phyloP scores from a whole-genome alignment of 2,888 invertebrate genomes.

The Dasypogon diadema region DNA sequence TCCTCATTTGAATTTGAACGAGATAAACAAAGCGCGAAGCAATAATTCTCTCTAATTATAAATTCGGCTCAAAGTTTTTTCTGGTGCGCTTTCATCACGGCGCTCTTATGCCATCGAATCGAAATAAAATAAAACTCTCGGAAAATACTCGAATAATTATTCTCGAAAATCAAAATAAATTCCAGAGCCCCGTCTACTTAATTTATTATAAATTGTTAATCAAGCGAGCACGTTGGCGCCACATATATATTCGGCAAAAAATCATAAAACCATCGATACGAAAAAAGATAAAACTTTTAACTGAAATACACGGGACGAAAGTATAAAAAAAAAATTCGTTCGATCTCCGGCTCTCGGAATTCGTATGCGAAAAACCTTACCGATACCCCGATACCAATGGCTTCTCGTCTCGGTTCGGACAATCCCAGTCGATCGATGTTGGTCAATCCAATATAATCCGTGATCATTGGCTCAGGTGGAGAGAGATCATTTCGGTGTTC shows the following conservation, averaged over 20 bases:
- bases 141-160: conserved; percentile 10
- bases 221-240: conserved; percentile 52
- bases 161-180: conserved; percentile 14
- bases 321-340: neutral
- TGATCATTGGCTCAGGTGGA: neutral
- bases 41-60: conserved; percentile 13
- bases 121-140: conserved; percentile 31
- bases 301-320: conserved; percentile 32
- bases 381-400: no score
- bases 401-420: conserved; percentile 24
- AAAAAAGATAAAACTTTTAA: conserved; percentile 42
- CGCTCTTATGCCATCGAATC: conserved; percentile 23
- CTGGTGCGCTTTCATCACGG: conserved; percentile 19
- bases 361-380: neutral
- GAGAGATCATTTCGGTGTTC: conserved; percentile 1
- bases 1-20: conserved; percentile 32
- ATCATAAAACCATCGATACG: conserved; percentile 26
- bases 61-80: neutral
- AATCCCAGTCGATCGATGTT: no score
- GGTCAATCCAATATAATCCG: no score
- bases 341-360: no score
- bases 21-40: conserved; percentile 18
- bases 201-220: conserved; percentile 51
- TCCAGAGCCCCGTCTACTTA: conserved; percentile 40
- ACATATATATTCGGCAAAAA: conserved; percentile 47